Percentiles rank a stretch among this genome's conserved stretches.
phyloP scores from a whole-genome alignment of 2,888 invertebrate species.

The Hirtodrosophila duncani region DNA sequence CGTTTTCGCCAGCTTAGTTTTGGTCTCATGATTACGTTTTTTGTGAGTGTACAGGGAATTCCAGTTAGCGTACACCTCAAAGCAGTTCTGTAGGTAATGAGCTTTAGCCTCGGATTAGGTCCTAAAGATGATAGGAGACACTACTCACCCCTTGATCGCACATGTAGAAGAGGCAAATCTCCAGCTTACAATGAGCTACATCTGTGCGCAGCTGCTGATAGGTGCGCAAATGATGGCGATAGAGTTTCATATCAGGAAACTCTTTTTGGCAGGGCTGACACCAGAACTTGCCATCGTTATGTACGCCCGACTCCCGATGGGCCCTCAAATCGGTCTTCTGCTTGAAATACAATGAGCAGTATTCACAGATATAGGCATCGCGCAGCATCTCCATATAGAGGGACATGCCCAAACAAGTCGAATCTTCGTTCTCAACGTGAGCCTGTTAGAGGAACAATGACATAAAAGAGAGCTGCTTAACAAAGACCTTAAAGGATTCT shows the following conservation, averaged over 20 bases:
- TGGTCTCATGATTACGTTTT: slow-evolving; percentile 40
- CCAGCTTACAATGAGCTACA: slow-evolving; percentile 40
- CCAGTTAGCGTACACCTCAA: slow-evolving; percentile 70
- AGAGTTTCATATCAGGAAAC: slow-evolving; percentile 52
- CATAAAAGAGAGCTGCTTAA: neutral
- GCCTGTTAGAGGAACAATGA: neutral
- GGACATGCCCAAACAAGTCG: slow-evolving; percentile 33
- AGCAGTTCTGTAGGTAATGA: slow-evolving; percentile 58
- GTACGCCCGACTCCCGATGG: slow-evolving; percentile 65
- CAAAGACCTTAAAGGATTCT: no score
- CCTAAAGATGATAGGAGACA: neutral
- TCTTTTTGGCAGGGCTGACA: slow-evolving; percentile 56
- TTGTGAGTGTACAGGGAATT: slow-evolving; percentile 73
- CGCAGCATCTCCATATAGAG: slow-evolving; percentile 42
- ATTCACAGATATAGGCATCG: slow-evolving; percentile 71
- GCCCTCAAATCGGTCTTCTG: slow-evolving; percentile 47
- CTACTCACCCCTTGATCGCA: slow-evolving; percentile 67
- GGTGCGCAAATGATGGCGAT: slow-evolving; percentile 62
- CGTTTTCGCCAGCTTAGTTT: slow-evolving; percentile 11
- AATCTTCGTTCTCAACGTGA: slow-evolving; percentile 22
- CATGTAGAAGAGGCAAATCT: slow-evolving; percentile 58
- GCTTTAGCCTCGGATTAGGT: neutral
- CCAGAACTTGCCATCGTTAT: slow-evolving; percentile 52
- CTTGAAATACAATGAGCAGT: slow-evolving; percentile 69
- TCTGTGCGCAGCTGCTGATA: slow-evolving; percentile 34